Conservation (phyloP, 2,797 vertebrate species). For the Labeo calbasu region DNA sequence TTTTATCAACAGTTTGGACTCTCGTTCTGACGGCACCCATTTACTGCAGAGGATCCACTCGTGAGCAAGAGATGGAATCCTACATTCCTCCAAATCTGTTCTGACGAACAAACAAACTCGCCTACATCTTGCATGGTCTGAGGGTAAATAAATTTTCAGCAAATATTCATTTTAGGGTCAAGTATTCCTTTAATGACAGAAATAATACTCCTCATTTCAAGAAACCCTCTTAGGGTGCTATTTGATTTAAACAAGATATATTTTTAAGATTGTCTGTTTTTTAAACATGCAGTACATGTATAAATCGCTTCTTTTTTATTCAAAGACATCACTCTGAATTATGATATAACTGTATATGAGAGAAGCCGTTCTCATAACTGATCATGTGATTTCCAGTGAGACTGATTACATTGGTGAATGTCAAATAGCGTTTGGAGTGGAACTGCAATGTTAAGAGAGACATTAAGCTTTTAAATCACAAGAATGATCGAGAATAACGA, state of each 20-base stretch:
- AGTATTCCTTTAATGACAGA: constrained; percentile 35
- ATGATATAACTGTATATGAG: constrained; percentile 48
- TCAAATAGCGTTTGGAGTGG: neutral
- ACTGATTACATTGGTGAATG: neutral
- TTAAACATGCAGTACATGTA: constrained; percentile 64
- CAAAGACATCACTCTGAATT: constrained; percentile 51
- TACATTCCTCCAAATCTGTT: neutral
- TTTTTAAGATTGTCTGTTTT: constrained; percentile 65
- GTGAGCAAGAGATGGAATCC: neutral
- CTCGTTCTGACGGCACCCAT: neutral
- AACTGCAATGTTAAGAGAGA: constrained; percentile 3
- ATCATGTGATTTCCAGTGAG: constrained; percentile 13
- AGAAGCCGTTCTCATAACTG: constrained; percentile 37
- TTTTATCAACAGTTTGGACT: neutral
- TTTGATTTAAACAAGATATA: constrained; percentile 62
- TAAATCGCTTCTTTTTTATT: constrained; percentile 65
- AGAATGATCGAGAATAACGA: neutral
- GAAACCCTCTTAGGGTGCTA: constrained; percentile 50
- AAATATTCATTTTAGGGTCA: neutral
- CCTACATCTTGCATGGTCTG: neutral
- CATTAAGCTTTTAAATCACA: constrained; percentile 3
- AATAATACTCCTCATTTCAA: constrained; percentile 53
- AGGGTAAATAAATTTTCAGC: neutral
- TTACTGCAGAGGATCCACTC: neutral
- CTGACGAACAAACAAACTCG: neutral